Evolutionary conservation across 2,888 invertebrate species (phyloP).

Genomic region (Caenorhabditis doughertyi): DNA sequence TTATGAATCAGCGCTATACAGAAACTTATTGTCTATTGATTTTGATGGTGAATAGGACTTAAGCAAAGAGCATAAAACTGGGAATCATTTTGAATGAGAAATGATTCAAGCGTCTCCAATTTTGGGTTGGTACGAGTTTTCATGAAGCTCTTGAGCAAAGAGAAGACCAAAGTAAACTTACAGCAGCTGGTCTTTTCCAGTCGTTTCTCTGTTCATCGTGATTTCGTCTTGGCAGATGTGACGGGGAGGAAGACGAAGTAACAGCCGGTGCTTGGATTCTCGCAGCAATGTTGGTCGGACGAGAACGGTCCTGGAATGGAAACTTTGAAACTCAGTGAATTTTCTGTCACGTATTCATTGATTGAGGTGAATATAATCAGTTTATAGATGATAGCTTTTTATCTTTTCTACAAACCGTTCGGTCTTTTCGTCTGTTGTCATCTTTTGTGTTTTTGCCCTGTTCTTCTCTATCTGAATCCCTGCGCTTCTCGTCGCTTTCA

Average conservation of each 20-base stretch:
- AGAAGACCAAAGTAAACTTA: too few species aligned
- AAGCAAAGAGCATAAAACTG: too few species aligned
- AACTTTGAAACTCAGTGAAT: not conserved
- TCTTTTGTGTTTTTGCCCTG: not conserved
- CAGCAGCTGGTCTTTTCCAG: conserved; percentile 4
- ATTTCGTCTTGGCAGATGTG: not conserved
- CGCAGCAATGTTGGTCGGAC: conserved; percentile 30
- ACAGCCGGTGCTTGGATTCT: conserved; percentile 41
- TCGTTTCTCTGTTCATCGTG: conserved; percentile 4
- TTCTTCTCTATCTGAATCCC: not conserved
- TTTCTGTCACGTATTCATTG: not conserved
- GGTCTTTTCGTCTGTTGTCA: not conserved
- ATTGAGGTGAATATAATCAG: too few species aligned
- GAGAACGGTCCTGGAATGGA: conserved; percentile 16
- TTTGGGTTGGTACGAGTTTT: too few species aligned
- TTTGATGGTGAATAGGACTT: too few species aligned
- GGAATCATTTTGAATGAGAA: too few species aligned
- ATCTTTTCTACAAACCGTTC: conserved; percentile 2
- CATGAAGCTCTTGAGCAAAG: too few species aligned
- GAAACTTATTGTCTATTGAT: too few species aligned
- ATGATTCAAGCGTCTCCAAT: too few species aligned
- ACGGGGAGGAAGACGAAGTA: not conserved
- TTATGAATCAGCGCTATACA: too few species aligned
- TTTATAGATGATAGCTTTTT: not conserved
- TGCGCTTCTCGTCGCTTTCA: conserved; percentile 16